phyloP scores from a whole-genome alignment of 2,113 vertebrate genomes.

The Misgurnus mizolepis region DNA sequence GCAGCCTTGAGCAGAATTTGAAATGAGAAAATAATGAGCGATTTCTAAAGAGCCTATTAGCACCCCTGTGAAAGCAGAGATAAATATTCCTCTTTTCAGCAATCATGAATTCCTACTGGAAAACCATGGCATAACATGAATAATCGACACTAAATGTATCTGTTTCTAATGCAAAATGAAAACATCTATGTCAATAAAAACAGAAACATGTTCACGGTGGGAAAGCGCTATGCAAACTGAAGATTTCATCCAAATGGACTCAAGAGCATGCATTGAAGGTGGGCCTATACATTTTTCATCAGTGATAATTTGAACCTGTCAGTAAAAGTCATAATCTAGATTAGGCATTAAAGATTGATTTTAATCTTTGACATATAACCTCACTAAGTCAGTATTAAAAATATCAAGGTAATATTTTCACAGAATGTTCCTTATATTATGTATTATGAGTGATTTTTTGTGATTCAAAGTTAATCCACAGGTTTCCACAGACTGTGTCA shows the following conservation, averaged over 20 bases:
- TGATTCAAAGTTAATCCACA: no score
- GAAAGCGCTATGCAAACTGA: background rate
- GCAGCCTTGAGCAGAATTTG: background rate
- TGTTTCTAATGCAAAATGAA: constrained; percentile 3
- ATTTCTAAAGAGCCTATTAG: constrained; percentile 33
- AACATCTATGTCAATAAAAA: constrained; percentile 1
- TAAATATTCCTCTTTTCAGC: constrained; percentile 32
- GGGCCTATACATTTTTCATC: no score
- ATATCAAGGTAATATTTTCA: no score
- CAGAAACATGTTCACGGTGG: background rate
- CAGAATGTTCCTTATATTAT: no score
- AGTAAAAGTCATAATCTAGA: no score
- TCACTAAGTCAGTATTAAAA: no score
- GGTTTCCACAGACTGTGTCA: background rate
- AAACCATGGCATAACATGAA: background rate
- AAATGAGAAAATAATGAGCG: constrained; percentile 35
- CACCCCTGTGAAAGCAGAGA: constrained; percentile 31
- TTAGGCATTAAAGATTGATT: no score
- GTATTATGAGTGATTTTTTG: no score
- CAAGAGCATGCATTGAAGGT: no score
- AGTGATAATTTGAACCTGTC: no score
- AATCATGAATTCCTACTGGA: background rate
- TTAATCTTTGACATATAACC: no score
- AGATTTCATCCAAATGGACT: no score
- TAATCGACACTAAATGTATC: constrained; percentile 14